Conservation (phyloP, 2,888 invertebrate species). For the Protodeltote pygarga region DNA sequence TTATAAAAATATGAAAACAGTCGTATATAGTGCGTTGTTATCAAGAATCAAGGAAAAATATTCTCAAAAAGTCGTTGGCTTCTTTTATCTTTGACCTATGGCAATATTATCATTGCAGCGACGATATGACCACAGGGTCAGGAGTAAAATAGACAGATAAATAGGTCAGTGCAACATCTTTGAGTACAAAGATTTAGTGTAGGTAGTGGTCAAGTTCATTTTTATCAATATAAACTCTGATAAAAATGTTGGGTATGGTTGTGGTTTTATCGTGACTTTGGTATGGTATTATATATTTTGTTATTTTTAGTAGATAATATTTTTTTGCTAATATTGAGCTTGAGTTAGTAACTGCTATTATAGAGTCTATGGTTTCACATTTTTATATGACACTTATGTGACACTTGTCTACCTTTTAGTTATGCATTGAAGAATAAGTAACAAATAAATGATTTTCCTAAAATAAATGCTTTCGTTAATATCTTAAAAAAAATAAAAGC, state of each 20-base stretch:
- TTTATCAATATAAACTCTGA: constrained; percentile 39
- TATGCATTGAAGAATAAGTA: no score
- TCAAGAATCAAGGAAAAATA: constrained; percentile 69
- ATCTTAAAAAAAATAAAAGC: not conserved
- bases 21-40: constrained; percentile 57
- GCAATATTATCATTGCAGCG: constrained; percentile 64
- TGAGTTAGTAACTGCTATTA: no score
- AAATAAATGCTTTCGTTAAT: no score
- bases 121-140: constrained; percentile 76
- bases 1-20: constrained; percentile 37
- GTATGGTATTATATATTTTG: not conserved
- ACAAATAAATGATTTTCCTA: no score
- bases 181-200: constrained; percentile 61
- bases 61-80: constrained; percentile 81
- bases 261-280: constrained; percentile 19
- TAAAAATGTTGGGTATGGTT: constrained; percentile 13
- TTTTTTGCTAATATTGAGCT: not conserved
- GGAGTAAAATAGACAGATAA: constrained; percentile 70
- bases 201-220: constrained; percentile 81
- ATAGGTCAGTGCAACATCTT: constrained; percentile 74
- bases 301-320: not conserved
- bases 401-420: no score
- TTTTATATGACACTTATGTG: no score
- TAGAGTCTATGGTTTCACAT: no score
- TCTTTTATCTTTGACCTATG: constrained; percentile 72